A percentile compares a stretch with the other conserved stretches of the same genome.
These are phyloP conservation scores for Luscinia luscinia DNA, from an alignment of 2,797 vertebrate genomes.

Conservation along the genomic window DNA sequence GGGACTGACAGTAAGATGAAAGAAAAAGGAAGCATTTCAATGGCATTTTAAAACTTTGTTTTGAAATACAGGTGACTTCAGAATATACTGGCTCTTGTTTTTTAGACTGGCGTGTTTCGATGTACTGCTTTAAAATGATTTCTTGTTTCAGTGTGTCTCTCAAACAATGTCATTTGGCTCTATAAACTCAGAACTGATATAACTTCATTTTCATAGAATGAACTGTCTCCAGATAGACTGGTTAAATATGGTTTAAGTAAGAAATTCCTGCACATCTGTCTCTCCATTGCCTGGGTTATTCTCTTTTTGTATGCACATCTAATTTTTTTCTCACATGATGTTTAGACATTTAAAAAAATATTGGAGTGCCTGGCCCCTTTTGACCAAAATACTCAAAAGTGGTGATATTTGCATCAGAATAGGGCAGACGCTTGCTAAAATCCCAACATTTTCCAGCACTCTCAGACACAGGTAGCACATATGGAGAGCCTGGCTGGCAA, in stretches of 20 bases:
- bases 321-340: background rate
- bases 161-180: background rate
- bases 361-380: background rate
- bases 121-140: background rate
- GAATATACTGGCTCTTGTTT: background rate
- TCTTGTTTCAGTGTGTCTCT: background rate
- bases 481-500: background rate
- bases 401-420: background rate
- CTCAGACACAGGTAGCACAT: background rate
- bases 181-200: background rate
- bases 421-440: background rate
- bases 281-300: background rate
- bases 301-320: background rate
- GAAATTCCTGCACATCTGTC: background rate
- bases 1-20: background rate
- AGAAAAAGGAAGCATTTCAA: background rate
- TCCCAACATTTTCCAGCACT: rapidly evolving
- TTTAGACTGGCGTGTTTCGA: background rate
- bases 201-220: background rate
- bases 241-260: background rate
- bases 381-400: background rate
- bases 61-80: background rate
- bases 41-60: background rate
- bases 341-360: background rate
- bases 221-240: background rate